Base-by-base conservation (phyloP, 2,113 vertebrate genomes). In the Pardalotus punctatus region DNA sequence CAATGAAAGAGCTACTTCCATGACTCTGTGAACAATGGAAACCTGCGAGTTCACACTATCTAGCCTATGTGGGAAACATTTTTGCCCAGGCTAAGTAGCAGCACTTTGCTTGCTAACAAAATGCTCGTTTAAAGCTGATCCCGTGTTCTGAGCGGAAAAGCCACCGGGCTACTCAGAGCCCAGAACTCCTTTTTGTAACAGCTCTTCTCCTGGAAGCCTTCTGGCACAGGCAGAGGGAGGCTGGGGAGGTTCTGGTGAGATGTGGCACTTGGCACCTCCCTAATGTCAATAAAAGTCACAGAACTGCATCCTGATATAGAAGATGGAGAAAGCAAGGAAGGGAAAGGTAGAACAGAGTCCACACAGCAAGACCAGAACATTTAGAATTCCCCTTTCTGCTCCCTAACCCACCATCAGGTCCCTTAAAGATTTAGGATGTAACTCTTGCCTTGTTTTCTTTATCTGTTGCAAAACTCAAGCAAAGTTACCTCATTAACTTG, bases 401-500 rank as follows among this genome's bases (percentile, higher is more conserved):
- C 48, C 18, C 42, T 40, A 79, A 73, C 15, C 14, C 51, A 81
- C 0, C 1, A 79, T 10, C 38, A 28, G 21, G 15, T 56, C 29
- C 57, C 29, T 73, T 25, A 54, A 60, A 69, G 14, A 65, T 29
- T n/a, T 15, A 27, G 14, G 72, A 33, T 33, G 8, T 12, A 80
- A 94, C 12, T 50, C 43, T 38, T 71, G 11, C 31, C n/a, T 74
- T 80, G 43, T 57, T 74, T 72, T 36, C 36, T 60, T 29, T 25
- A 9, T 22, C 3, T 5, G 58, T 17, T 67, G 64, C 24, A 90
- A 56, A 89, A 60, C 29, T 28, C 33, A 25, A 81, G 62, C 12
- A 28, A 83, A 92, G 96, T 98, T 97, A 99, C 99, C 99, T 99
- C 99, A 95, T 99, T 99, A 84, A 99, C 99, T 97, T 99, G 99